Conservation (phyloP, 2,113 vertebrate species). For the Microcebus murinus region DNA sequence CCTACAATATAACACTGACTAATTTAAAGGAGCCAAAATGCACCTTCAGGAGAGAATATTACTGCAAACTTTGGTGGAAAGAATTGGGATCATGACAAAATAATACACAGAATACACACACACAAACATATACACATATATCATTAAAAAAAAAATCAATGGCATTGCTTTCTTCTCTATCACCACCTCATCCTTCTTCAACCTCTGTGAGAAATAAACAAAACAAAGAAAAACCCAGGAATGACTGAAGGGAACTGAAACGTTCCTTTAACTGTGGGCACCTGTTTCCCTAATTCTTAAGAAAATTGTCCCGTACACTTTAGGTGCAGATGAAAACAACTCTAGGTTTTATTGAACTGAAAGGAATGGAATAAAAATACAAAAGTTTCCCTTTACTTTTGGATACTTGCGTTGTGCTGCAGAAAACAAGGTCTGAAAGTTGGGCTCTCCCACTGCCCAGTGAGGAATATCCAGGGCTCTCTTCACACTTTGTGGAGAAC, state of each 20-base stretch:
- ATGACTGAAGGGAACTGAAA: constrained; percentile 76
- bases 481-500: not conserved
- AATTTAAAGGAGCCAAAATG: constrained; percentile 72
- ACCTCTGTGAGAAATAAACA: constrained; percentile 65
- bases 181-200: constrained; percentile 41
- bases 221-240: constrained; percentile 56
- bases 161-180: constrained; percentile 62
- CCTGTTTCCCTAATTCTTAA: constrained; percentile 78
- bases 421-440: not conserved
- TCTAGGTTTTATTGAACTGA: not conserved
- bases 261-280: constrained; percentile 79
- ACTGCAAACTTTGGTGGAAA: constrained; percentile 80
- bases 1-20: constrained; percentile 79
- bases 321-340: constrained; percentile 74
- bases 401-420: not conserved
- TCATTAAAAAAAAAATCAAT: constrained; percentile 47
- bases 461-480: not conserved
- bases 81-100: constrained; percentile 71
- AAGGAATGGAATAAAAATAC: constrained; percentile 48
- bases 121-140: not conserved
- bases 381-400: constrained; percentile 28
- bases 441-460: not conserved
- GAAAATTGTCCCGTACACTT: constrained; percentile 78
- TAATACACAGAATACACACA: constrained; percentile 51
- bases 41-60: constrained; percentile 71